Percentiles rank a stretch among this genome's conserved stretches.
phyloP scores from a whole-genome alignment of 2,888 invertebrate species.

The Acrobasis repandana region DNA sequence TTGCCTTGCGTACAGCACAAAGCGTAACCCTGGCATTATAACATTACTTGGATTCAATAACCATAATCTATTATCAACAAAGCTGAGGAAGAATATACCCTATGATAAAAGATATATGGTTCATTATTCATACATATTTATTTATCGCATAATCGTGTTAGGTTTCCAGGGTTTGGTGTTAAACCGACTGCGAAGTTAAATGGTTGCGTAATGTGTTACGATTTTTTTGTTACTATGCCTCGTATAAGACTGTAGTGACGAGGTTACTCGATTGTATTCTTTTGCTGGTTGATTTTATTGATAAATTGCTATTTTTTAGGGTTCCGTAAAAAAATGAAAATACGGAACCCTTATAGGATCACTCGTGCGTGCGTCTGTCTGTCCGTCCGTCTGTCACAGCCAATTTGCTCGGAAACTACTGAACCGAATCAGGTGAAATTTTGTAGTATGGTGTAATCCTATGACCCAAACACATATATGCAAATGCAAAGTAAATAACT shows the following conservation, averaged over 20 bases:
- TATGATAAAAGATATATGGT: constrained; percentile 9
- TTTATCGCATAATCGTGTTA: constrained; percentile 38
- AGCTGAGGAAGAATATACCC: neutral
- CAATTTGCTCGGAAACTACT: too few species aligned
- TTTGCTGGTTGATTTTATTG: neutral
- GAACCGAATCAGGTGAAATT: too few species aligned
- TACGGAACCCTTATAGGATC: too few species aligned
- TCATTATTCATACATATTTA: neutral
- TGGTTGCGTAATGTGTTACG: constrained; percentile 38
- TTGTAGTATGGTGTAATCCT: too few species aligned
- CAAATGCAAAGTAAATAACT: too few species aligned
- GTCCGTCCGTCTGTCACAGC: too few species aligned
- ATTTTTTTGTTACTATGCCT: constrained; percentile 25
- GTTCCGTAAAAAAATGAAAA: too few species aligned
- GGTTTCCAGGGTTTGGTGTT: constrained; percentile 36
- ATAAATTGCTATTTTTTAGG: neutral
- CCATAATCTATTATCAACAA: neutral
- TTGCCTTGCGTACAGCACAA: constrained; percentile 25
- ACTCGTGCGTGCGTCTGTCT: too few species aligned
- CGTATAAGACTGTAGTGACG: neutral
- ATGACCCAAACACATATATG: too few species aligned
- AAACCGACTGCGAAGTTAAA: constrained; percentile 39
- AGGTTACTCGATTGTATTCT: neutral
- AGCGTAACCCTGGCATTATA: constrained; percentile 21
- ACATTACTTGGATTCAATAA: constrained; percentile 12